Evolutionary conservation across 2,888 invertebrate species (phyloP).

Genomic region (Leucophenga maculata): DNA sequence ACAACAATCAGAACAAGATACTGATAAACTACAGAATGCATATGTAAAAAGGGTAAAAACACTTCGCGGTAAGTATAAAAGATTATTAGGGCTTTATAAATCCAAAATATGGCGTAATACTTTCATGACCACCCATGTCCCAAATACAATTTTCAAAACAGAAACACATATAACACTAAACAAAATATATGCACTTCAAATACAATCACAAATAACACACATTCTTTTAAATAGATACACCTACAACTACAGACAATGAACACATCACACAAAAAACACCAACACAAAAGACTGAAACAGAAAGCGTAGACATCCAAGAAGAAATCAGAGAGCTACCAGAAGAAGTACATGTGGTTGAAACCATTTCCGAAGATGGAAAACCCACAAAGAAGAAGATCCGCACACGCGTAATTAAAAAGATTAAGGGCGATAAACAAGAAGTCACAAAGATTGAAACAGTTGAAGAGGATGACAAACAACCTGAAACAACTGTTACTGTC

Average conservation of each 20-base stretch:
- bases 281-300: slow-evolving; percentile 53
- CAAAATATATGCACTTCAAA: slow-evolving; percentile 41
- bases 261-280: slow-evolving; percentile 71
- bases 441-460: slow-evolving; percentile 69
- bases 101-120: slow-evolving; percentile 69
- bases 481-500: slow-evolving; percentile 55
- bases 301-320: slow-evolving; percentile 40
- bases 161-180: slow-evolving; percentile 67
- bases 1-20: slow-evolving; percentile 22
- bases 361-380: slow-evolving; percentile 60
- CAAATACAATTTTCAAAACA: slow-evolving; percentile 28
- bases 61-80: slow-evolving; percentile 54
- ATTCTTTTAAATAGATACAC: slow-evolving; percentile 68
- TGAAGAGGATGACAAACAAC: slow-evolving; percentile 46
- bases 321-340: slow-evolving; percentile 52
- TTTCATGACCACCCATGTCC: slow-evolving; percentile 41
- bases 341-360: slow-evolving; percentile 60
- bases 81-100: slow-evolving; percentile 31
- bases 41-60: slow-evolving; percentile 46
- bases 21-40: slow-evolving; percentile 1
- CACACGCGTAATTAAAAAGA: slow-evolving; percentile 36
- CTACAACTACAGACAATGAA: slow-evolving; percentile 68
- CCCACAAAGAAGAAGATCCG: slow-evolving; percentile 66
- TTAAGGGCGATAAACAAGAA: slow-evolving; percentile 66
- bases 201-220: slow-evolving; percentile 47